Conservation (phyloP, 2,888 invertebrate genomes). For the Microdon myrmicae region DNA sequence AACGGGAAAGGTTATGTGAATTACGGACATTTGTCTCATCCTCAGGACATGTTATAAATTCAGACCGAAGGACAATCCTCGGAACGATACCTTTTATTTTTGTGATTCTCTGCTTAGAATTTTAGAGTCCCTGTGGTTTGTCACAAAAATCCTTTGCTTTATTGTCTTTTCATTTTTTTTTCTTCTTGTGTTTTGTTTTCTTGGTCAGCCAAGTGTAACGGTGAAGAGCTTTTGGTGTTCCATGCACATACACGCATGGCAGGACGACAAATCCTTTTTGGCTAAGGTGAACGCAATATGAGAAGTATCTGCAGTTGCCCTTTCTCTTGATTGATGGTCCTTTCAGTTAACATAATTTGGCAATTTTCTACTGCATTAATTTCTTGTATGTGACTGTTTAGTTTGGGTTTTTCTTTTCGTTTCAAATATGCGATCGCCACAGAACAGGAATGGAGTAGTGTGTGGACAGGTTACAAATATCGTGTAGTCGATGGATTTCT, state of each 20-base stretch:
- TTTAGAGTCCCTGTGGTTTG: slow-evolving; percentile 1
- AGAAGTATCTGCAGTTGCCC: slow-evolving; percentile 40
- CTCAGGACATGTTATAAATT: no score
- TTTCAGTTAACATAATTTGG: slow-evolving; percentile 43
- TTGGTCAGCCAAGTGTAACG: slow-evolving; percentile 40
- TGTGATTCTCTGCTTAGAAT: slow-evolving; percentile 27
- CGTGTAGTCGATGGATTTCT: no score
- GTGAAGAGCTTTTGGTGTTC: slow-evolving; percentile 27
- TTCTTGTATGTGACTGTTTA: slow-evolving; percentile 38
- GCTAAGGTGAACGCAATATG: slow-evolving; percentile 24
- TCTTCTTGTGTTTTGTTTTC: slow-evolving; percentile 29
- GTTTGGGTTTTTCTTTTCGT: no score
- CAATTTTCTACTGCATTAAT: slow-evolving; percentile 49
- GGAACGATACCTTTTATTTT: slow-evolving; percentile 29
- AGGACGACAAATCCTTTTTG: slow-evolving; percentile 3
- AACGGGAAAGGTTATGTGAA: slow-evolving; percentile 24
- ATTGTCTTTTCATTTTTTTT: slow-evolving; percentile 29
- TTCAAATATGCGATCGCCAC: no score
- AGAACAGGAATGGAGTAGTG: no score
- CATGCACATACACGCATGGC: slow-evolving; percentile 8
- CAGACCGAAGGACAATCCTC: no score
- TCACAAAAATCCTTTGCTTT: slow-evolving; percentile 35
- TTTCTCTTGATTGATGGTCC: slow-evolving; percentile 42
- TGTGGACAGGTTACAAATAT: no score
- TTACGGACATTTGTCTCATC: slow-evolving; percentile 36